Base-by-base conservation (phyloP, 2,797 vertebrate genomes). In the Mormyrus proboscirostris region DNA sequence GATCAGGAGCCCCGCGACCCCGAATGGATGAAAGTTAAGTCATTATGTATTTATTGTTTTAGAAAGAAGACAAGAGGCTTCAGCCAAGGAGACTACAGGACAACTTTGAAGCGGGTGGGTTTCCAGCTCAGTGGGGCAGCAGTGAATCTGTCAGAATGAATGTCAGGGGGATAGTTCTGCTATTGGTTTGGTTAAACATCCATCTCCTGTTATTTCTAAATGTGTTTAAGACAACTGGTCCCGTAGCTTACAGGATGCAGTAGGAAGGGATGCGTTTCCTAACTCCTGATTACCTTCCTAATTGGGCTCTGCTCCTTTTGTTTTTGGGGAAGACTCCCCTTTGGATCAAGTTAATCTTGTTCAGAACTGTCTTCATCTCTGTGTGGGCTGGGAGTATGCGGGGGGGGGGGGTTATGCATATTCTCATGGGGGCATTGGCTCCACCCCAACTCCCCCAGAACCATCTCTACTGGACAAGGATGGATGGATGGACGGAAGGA, bases 41-140 rank as follows among this genome's bases (percentile, higher is more conserved):
- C 16, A 33, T 16, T 59, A 3, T 16, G 16, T 0, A 50, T 29
- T 91, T 59, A 59, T 59, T 92, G 41, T 94, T 91, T 89, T 92
- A 99, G 98, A 99, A 96, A 95, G 97, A 97, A 89, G 98, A 99
- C 92, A 97, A 96, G 94, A 97, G 90, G 92, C 95, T 97, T 92
- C 96, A 97, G 90, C 96, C 97, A 89, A 96, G 97, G 93, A 96
- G 96, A 94, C 96, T 98, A 89, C 97, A 98, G 92, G 98, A 99
- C 93, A 97, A 96, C 92, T 98, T 98, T 93, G 97, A 98, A 88
- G 94, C 94, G 94, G 98, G 98, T 97, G 95, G 92, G 95, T 94
- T 51, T n/a, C 51, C 3, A 65, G 9, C 88, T 41, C 29, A 16
- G 41, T 0, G 65, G 29, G 29, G 73, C 16, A 44, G 1, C 14